These are phyloP conservation scores for Elmis aenea DNA, from an alignment of 2,888 invertebrate genomes.

Conservation along the genomic window DNA sequence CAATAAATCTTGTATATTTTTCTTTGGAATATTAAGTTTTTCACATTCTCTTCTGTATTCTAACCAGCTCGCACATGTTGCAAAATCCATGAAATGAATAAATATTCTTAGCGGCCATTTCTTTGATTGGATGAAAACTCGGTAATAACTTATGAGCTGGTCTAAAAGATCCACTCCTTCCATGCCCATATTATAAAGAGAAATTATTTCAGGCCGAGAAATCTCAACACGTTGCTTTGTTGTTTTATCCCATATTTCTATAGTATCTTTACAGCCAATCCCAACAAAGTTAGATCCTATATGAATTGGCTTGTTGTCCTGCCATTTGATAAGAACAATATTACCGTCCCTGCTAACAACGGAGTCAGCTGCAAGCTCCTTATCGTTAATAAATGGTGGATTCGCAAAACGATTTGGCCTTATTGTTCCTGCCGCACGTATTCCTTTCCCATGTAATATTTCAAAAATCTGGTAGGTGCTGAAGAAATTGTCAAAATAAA, in stretches of 20 bases:
- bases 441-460: conserved; percentile 7
- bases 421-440: conserved; percentile 15
- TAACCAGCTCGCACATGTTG: conserved; percentile 17
- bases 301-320: conserved; percentile 21
- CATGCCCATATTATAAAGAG: conserved; percentile 21
- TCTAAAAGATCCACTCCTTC: conserved; percentile 26
- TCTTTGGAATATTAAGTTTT: conserved; percentile 9
- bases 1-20: conserved; percentile 11
- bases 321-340: conserved; percentile 16
- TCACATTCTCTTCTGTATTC: conserved; percentile 20
- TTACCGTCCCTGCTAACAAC: conserved; percentile 20
- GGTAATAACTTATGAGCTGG: conserved; percentile 21
- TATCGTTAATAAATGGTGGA: conserved; percentile 8
- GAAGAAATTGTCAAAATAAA: conserved; percentile 20
- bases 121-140: conserved; percentile 18
- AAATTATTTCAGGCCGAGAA: conserved; percentile 16
- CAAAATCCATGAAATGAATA: conserved; percentile 22
- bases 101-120: conserved; percentile 21
- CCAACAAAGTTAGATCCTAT: conserved; percentile 22
- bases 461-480: conserved; percentile 13
- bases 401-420: conserved; percentile 17
- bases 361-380: conserved; percentile 10
- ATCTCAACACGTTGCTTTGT: conserved; percentile 12
- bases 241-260: conserved; percentile 19
- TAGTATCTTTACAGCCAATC: conserved; percentile 17